Evolutionary conservation across 2,797 vertebrate genomes (phyloP).

Genomic region (Spondyliosoma cantharus): DNA sequence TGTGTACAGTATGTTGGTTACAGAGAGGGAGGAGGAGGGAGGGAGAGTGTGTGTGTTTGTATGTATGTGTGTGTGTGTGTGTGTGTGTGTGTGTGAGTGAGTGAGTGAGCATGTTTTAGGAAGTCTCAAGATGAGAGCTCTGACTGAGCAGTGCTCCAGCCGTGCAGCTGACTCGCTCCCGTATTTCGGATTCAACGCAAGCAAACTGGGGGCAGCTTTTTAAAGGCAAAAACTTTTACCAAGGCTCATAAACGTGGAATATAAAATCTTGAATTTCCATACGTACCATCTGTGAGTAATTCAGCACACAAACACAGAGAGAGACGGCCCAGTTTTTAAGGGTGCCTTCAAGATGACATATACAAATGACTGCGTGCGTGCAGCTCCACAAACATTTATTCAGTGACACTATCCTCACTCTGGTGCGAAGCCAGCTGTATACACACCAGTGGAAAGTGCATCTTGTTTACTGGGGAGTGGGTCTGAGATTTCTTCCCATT

Average conservation of each 20-base stretch:
- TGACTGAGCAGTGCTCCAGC: slow-evolving; percentile 35
- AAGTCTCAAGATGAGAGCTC: slow-evolving; percentile 71
- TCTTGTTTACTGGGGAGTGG: slow-evolving; percentile 64
- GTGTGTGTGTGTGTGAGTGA: slow-evolving; percentile 34
- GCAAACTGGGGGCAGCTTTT: slow-evolving; percentile 32
- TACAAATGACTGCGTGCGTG: slow-evolving; percentile 59
- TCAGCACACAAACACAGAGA: slow-evolving; percentile 25
- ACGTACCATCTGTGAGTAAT: slow-evolving; percentile 33
- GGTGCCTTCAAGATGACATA: slow-evolving; percentile 44
- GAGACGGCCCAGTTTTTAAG: slow-evolving; percentile 40
- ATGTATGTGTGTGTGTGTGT: slow-evolving; percentile 34
- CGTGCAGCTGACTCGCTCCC: slow-evolving; percentile 50
- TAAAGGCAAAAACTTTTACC: slow-evolving; percentile 11
- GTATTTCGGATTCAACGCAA: slow-evolving; percentile 55
- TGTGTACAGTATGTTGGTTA: slow-evolving; percentile 44
- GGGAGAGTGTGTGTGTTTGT: slow-evolving; percentile 37
- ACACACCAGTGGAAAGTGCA: slow-evolving; percentile 69
- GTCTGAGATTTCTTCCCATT: slow-evolving; percentile 15
- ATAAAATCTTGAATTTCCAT: slow-evolving; percentile 8
- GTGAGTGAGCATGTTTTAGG: slow-evolving; percentile 75
- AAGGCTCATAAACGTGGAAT: slow-evolving; percentile 16
- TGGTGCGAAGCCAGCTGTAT: slow-evolving; percentile 76
- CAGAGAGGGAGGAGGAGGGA: slow-evolving; percentile 35
- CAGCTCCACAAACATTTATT: slow-evolving; percentile 75
- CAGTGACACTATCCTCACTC: slow-evolving; percentile 60